phyloP scores from a whole-genome alignment of 1,140 invertebrate species.

The Penaeus japonicus region DNA sequence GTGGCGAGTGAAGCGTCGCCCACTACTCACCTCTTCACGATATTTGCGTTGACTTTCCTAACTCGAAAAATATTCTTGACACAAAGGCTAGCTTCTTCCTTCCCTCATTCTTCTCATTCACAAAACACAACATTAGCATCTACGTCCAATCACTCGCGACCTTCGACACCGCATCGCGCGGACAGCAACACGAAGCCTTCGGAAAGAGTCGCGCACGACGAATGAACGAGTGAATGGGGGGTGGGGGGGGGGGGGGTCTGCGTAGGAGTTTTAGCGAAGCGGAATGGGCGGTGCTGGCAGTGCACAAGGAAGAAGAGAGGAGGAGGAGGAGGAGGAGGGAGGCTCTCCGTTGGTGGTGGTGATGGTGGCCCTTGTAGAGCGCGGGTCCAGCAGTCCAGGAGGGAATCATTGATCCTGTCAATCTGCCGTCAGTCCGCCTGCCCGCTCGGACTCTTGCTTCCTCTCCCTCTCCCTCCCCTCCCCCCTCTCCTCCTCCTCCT shows the following conservation, averaged over 20 bases:
- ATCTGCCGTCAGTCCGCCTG: constrained; percentile 56
- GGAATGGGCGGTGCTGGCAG: neutral
- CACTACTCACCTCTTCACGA: neutral
- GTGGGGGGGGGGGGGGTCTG: neutral
- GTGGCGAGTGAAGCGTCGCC: neutral
- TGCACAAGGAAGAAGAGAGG: neutral
- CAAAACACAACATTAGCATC: too few species aligned
- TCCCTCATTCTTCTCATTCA: too few species aligned
- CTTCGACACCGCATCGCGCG: too few species aligned
- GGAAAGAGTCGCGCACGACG: neutral
- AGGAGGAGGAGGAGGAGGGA: neutral
- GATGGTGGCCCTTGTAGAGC: constrained; percentile 11
- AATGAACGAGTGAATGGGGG: neutral
- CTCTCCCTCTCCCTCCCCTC: neutral
- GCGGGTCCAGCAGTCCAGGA: constrained; percentile 47
- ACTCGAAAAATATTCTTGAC: too few species aligned
- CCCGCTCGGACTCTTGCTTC: constrained; percentile 7
- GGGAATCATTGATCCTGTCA: constrained; percentile 57
- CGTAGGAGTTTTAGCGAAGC: neutral
- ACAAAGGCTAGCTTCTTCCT: too few species aligned
- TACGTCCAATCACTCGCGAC: too few species aligned
- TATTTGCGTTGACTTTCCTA: too few species aligned
- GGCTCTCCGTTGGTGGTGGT: neutral
- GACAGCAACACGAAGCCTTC: too few species aligned
- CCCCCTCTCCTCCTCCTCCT: neutral